A percentile compares a stretch with the other conserved stretches of the same genome.
Evolutionary conservation across 2,797 vertebrate genomes (phyloP).

Genomic region (Hoplostethus atlanticus): DNA sequence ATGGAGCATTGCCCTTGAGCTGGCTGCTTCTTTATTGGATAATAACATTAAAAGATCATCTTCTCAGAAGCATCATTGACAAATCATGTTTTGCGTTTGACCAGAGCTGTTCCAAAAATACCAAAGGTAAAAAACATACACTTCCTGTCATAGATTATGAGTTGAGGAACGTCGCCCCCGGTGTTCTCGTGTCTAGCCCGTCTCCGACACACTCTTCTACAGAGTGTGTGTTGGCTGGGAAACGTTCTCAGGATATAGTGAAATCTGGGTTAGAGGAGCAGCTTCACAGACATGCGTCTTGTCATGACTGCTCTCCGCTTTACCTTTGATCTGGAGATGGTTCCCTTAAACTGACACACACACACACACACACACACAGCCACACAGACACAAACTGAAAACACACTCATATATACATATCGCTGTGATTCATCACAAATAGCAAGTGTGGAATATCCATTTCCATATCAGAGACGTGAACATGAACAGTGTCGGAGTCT

Average conservation of each 20-base stretch:
- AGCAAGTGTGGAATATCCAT: not conserved
- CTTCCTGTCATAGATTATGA: not conserved
- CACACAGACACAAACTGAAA: not conserved
- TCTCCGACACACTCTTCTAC: not conserved
- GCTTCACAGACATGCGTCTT: not conserved
- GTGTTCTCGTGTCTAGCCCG: not conserved
- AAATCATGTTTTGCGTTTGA: conserved; percentile 14
- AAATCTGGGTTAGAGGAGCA: conserved; percentile 8
- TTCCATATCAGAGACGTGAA: not conserved
- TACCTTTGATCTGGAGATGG: conserved; percentile 16
- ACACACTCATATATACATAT: not conserved
- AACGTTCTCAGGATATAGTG: not conserved
- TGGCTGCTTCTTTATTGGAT: not conserved
- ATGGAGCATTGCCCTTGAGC: conserved; percentile 2
- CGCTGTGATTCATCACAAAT: not conserved
- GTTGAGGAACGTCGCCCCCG: not conserved
- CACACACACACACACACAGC: not conserved
- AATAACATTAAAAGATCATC: conserved; percentile 21
- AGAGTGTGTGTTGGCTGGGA: not conserved
- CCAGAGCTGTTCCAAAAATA: conserved; percentile 13
- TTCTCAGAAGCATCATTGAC: conserved; percentile 15
- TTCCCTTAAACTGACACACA: conserved; percentile 4
- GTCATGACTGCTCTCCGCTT: conserved; percentile 10
- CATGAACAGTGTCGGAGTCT: not conserved
- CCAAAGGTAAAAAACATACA: not conserved